Percentiles rank a stretch among this genome's conserved stretches.
These are phyloP conservation scores for Esox masquinongy DNA, from an alignment of 2,797 vertebrate species.

Conservation along the genomic window DNA sequence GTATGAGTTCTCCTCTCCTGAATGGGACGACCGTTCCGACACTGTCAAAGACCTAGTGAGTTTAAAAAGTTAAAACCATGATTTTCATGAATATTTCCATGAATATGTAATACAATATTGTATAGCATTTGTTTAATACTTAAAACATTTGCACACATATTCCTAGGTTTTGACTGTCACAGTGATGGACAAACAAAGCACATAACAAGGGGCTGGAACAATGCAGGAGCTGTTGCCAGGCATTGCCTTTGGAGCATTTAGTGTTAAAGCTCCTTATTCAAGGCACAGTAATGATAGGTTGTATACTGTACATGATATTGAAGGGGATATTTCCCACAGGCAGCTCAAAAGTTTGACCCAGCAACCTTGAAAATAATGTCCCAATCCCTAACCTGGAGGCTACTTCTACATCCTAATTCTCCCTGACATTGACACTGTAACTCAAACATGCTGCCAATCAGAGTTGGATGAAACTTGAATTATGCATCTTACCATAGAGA, in stretches of 20 bases:
- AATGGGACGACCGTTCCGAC: slow-evolving; percentile 96
- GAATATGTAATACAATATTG: neutral
- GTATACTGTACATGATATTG: neutral
- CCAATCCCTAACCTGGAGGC: neutral
- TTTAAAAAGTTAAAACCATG: neutral
- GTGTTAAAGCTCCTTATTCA: neutral
- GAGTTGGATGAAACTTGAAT: no score
- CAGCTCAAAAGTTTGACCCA: neutral
- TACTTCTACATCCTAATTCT: neutral
- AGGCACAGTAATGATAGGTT: neutral
- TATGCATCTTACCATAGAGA: no score
- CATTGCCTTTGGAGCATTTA: neutral
- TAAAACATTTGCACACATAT: neutral
- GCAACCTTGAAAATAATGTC: no score
- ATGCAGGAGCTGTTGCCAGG: neutral
- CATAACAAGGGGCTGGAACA: neutral
- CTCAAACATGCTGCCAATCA: no score
- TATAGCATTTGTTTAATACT: no score
- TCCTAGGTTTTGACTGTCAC: neutral
- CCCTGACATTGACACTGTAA: no score
- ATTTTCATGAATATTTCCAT: neutral
- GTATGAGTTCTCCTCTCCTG: slow-evolving; percentile 89
- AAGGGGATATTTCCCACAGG: neutral
- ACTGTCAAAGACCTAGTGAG: slow-evolving; percentile 94
- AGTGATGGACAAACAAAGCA: neutral